These are phyloP conservation scores for Myanophis thanlyinensis DNA, from an alignment of 2,113 vertebrate genomes.

Conservation along the genomic window DNA sequence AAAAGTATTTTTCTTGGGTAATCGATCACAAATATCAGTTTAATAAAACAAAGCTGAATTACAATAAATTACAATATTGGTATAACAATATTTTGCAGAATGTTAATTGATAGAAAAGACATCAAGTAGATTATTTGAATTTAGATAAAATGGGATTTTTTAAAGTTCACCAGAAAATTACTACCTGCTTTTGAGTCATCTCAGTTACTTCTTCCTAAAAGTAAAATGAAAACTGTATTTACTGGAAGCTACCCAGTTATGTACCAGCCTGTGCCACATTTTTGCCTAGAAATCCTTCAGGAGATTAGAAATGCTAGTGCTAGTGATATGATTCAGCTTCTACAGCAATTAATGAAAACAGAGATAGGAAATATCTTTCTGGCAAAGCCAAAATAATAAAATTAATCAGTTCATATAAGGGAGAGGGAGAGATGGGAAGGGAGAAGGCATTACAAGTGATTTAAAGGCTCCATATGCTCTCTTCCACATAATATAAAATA, in stretches of 20 bases:
- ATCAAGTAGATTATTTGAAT: not conserved
- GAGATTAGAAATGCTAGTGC: slow-evolving; percentile 64
- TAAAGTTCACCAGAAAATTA: slow-evolving; percentile 70
- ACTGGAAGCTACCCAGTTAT: slow-evolving; percentile 68
- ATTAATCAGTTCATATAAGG: slow-evolving; percentile 32
- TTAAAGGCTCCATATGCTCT: too few species aligned
- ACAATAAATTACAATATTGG: not conserved
- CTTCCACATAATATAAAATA: not conserved
- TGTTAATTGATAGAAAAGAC: not conserved
- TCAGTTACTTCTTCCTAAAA: slow-evolving; percentile 57
- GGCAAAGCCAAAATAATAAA: not conserved
- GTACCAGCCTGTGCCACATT: slow-evolving; percentile 73
- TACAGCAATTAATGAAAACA: slow-evolving; percentile 28
- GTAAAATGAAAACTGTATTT: slow-evolving; percentile 68
- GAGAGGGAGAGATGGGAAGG: not conserved
- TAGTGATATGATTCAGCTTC: slow-evolving; percentile 62
- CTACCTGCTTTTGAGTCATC: slow-evolving; percentile 68
- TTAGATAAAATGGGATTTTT: slow-evolving; percentile 65
- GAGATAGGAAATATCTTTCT: slow-evolving; percentile 4
- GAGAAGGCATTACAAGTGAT: not conserved
- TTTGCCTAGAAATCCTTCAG: slow-evolving; percentile 66
- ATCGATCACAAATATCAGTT: not conserved
- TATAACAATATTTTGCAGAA: not conserved
- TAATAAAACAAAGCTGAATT: not conserved
- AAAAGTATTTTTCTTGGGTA: not conserved